A percentile compares a stretch with the other conserved stretches of the same genome.
Evolutionary conservation across 2,797 vertebrate genomes (phyloP).

Genomic region (Oreonectes daqikongensis): DNA sequence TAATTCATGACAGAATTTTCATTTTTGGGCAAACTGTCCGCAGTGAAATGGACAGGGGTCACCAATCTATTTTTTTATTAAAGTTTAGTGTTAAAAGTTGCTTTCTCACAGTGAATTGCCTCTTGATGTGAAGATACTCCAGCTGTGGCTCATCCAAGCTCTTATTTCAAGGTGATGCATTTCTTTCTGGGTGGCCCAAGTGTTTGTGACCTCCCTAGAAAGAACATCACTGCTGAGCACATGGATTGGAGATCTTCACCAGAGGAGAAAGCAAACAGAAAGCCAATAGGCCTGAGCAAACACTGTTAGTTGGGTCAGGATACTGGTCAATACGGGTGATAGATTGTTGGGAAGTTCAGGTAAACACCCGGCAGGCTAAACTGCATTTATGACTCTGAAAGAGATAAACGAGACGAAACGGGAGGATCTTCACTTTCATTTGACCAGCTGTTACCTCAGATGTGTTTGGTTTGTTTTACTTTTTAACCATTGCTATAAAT

Average conservation of each 20-base stretch:
- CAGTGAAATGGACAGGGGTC: too few relatives aligned
- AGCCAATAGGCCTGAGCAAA: constrained; percentile 72
- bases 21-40: too few relatives aligned
- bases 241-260: constrained; percentile 62
- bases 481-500: background rate
- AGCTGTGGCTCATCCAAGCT: constrained; percentile 49
- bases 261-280: constrained; percentile 75
- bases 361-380: constrained; percentile 45
- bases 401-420: constrained; percentile 12
- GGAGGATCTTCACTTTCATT: background rate
- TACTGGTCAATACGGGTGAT: constrained; percentile 56
- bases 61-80: too few relatives aligned
- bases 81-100: too few relatives aligned
- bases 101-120: too few relatives aligned
- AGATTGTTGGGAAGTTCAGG: constrained; percentile 58
- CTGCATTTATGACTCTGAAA: constrained; percentile 22
- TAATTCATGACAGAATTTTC: too few relatives aligned
- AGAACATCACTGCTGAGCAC: constrained; percentile 55
- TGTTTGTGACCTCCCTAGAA: constrained; percentile 63
- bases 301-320: constrained; percentile 63
- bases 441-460: background rate
- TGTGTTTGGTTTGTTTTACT: constrained; percentile 8
- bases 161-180: constrained; percentile 57
- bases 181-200: constrained; percentile 70
- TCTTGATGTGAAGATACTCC: background rate